Evolutionary conservation across 1,140 invertebrate genomes (phyloP).

Genomic region (Limonius californicus): DNA sequence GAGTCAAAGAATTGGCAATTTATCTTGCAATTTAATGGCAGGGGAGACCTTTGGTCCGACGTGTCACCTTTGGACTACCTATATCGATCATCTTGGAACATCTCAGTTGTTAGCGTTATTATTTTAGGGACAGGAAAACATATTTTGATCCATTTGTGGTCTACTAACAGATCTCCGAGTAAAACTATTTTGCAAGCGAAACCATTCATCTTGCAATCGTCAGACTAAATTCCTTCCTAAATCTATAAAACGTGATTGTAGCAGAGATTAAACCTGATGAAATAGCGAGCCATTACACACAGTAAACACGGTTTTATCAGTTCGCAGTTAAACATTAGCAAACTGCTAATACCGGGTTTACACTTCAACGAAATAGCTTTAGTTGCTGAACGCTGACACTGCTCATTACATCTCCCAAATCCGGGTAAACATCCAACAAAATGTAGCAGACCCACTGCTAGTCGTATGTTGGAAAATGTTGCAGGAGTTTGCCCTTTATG

Average conservation of each 20-base stretch:
- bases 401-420: constrained; percentile 2
- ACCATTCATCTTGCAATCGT: too few species aligned
- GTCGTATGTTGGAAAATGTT: background rate
- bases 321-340: constrained; percentile 2
- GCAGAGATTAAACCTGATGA: background rate
- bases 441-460: background rate
- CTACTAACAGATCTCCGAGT: too few species aligned
- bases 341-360: constrained; percentile 3
- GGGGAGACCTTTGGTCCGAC: too few species aligned
- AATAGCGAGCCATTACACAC: constrained; percentile 9
- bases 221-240: background rate
- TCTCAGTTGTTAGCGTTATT: too few species aligned
- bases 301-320: constrained; percentile 7
- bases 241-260: constrained; percentile 7
- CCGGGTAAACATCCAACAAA: background rate
- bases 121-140: too few species aligned
- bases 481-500: background rate
- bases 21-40: too few species aligned
- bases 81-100: too few species aligned
- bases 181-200: too few species aligned
- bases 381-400: background rate
- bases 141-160: too few species aligned
- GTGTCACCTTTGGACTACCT: too few species aligned
- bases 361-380: constrained; percentile 6
- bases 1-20: too few species aligned